phyloP scores from a whole-genome alignment of 2,888 invertebrate genomes.

The Galerucella pusilla region DNA sequence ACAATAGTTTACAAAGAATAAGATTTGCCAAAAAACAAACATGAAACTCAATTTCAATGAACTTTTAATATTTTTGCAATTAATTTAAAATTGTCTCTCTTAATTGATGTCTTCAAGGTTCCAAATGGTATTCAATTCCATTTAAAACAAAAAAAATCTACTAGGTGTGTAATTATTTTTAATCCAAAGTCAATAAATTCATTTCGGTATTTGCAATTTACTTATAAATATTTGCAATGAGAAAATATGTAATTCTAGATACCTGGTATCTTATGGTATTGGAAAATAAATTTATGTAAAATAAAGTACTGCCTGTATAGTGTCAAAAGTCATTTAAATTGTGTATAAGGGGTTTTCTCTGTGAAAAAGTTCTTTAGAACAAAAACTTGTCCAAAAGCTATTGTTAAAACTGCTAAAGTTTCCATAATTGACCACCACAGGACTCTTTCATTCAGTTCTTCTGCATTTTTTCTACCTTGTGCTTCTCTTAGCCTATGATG shows the following conservation, averaged over 20 bases:
- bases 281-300: conserved; percentile 19
- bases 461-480: conserved; percentile 94
- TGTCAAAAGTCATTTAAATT: conserved; percentile 48
- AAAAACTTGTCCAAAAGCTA: conserved; percentile 91
- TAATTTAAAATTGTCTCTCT: too few species aligned
- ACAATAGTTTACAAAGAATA: too few species aligned
- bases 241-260: neutral
- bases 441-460: conserved; percentile 95
- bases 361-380: conserved; percentile 93
- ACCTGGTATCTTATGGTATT: neutral
- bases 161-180: neutral
- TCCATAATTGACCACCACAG: conserved; percentile 94
- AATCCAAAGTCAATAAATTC: neutral
- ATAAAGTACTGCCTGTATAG: neutral
- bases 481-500: conserved; percentile 96
- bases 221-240: neutral
- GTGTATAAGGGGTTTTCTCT: conserved; percentile 70
- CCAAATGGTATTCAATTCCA: too few species aligned
- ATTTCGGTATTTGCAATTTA: neutral
- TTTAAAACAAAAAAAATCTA: too few species aligned
- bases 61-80: too few species aligned
- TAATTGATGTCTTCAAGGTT: too few species aligned
- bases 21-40: too few species aligned
- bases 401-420: conserved; percentile 83
- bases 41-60: too few species aligned